These are phyloP conservation scores for Trachelus troglodyta DNA, from an alignment of 2,888 invertebrate genomes.

Conservation along the genomic window DNA sequence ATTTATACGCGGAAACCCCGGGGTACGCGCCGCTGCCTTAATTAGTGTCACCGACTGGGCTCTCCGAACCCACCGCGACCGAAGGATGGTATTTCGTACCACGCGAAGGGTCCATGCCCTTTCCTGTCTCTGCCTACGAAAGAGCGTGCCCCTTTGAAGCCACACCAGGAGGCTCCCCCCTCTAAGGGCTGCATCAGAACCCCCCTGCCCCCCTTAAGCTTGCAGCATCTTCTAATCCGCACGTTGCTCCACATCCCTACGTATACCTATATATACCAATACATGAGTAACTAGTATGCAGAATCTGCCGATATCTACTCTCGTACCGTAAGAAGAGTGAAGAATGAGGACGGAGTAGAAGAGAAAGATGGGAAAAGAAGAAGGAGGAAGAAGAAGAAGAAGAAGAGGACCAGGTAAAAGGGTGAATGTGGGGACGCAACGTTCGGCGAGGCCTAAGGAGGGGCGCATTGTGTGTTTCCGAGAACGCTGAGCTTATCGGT, in stretches of 20 bases:
- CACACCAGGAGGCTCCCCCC: neutral
- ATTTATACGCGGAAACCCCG: slow-evolving; percentile 29
- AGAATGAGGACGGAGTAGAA: slow-evolving; percentile 4
- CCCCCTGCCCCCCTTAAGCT: too few species aligned
- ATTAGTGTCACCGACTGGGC: slow-evolving; percentile 25
- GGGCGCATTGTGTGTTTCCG: slow-evolving; percentile 65
- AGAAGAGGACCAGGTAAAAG: slow-evolving; percentile 21
- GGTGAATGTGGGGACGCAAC: slow-evolving; percentile 26
- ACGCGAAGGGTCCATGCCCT: neutral
- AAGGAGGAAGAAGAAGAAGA: neutral
- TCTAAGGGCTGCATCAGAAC: neutral
- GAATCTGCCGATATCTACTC: slow-evolving; percentile 33
- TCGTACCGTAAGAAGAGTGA: slow-evolving; percentile 20
- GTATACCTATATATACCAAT: neutral
- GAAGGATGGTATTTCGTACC: neutral
- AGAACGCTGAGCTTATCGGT: slow-evolving; percentile 65
- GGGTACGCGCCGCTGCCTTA: slow-evolving; percentile 26
- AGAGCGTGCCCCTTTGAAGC: neutral
- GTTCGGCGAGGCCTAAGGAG: slow-evolving; percentile 32
- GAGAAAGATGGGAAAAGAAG: neutral
- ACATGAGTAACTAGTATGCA: neutral
- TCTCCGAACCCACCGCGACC: neutral
- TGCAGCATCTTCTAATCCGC: neutral
- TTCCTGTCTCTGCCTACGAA: neutral
- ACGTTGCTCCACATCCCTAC: neutral